Percentiles rank a stretch among this genome's conserved stretches.
These are phyloP conservation scores for Argentina silus DNA, from an alignment of 2,797 vertebrate genomes.

Conservation along the genomic window DNA sequence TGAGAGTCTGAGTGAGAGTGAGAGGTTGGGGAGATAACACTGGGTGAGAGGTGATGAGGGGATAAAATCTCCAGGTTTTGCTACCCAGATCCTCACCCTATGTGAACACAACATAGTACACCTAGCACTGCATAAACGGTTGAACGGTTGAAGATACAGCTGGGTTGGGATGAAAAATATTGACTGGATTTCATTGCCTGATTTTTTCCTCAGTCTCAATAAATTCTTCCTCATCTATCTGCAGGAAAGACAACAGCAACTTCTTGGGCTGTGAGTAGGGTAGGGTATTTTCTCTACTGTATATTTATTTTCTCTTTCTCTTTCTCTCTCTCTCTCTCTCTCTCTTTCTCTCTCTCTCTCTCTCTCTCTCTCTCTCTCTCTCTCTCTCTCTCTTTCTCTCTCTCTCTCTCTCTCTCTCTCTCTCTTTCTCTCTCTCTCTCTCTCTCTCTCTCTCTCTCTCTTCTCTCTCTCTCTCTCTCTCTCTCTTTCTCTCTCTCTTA, in stretches of 20 bases:
- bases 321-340: conserved; percentile 48
- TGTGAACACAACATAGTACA: neutral
- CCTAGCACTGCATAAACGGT: neutral
- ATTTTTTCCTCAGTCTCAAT: conserved; percentile 18
- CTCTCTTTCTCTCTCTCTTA: neutral
- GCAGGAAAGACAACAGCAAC: conserved; percentile 15
- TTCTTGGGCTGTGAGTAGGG: too few species aligned
- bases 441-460: conserved; percentile 12
- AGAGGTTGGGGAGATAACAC: conserved; percentile 32
- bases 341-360: neutral
- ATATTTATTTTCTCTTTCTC: conserved; percentile 36
- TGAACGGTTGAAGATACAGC: neutral
- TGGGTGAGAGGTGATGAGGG: conserved; percentile 41
- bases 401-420: neutral
- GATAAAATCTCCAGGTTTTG: conserved; percentile 31
- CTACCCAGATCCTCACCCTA: neutral
- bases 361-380: neutral
- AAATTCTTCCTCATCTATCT: neutral
- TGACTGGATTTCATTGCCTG: neutral
- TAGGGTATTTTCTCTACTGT: neutral
- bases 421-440: neutral
- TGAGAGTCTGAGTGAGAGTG: neutral
- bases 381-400: neutral
- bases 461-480: conserved; percentile 8
- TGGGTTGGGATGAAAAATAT: neutral